A percentile compares a stretch with the other conserved stretches of the same genome.
phyloP scores from a whole-genome alignment of 2,888 invertebrate genomes.

The Eugnorisma glareosa region DNA sequence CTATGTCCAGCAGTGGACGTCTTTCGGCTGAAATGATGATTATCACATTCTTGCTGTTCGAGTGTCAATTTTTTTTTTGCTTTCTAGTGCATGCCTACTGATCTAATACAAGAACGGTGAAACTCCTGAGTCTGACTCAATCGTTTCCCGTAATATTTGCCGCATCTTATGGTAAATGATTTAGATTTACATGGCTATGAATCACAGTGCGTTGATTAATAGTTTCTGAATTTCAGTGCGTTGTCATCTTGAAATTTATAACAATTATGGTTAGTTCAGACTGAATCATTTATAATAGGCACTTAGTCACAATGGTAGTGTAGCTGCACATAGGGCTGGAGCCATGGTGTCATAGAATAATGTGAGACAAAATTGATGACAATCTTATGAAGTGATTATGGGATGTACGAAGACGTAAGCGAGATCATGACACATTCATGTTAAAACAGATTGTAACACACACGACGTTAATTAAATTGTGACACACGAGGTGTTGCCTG shows the following conservation, averaged over 20 bases:
- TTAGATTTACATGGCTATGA: slow-evolving; percentile 7
- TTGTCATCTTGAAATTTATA: slow-evolving; percentile 38
- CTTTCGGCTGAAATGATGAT: no score
- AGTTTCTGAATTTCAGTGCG: slow-evolving; percentile 24
- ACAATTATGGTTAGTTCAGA: background rate
- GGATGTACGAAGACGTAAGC: background rate
- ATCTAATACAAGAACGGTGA: background rate
- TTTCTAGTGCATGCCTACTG: background rate
- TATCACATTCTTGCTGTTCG: background rate
- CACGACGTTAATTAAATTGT: background rate
- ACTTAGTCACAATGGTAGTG: slow-evolving; percentile 32
- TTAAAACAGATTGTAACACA: background rate
- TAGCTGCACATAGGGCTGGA: background rate
- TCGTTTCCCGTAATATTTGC: background rate
- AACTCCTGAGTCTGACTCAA: background rate
- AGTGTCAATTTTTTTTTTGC: background rate
- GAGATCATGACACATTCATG: background rate
- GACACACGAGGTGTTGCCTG: background rate
- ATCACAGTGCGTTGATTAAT: background rate
- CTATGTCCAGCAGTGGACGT: no score
- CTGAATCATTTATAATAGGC: slow-evolving; percentile 32
- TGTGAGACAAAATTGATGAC: slow-evolving; percentile 25
- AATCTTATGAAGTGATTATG: background rate
- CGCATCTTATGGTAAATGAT: background rate
- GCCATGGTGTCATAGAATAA: slow-evolving; percentile 18